Base-by-base conservation (phyloP, 2,888 invertebrate genomes). In the Drosophila aldrichi region DNA sequence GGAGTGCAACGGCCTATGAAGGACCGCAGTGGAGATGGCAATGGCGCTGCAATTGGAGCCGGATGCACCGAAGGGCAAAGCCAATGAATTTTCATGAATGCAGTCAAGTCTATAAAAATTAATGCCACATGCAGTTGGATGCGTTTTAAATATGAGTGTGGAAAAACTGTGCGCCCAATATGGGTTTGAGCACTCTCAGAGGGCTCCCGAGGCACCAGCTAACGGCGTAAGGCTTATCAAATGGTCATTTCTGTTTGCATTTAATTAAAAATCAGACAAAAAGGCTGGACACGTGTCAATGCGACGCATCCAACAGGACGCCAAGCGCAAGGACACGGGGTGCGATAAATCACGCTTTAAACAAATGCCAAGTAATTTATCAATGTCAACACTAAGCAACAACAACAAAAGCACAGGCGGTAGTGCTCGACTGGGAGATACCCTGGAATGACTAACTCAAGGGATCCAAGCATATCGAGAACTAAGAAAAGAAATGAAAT, bases 181-280 rank as follows among this genome's bases (percentile, higher is more conserved):
- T 36, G 5, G 22, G 52, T n/a, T n/a, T 1, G 16, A 16, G 16
- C 46, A 25, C 25, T 25, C 25, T 1, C 20, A 2, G 20, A 48
- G 46, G 1, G 8, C 32, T 2, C n/a, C 46, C 3, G 8, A 16
- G 2, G 5, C 14, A 12, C n/a, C 48, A 29, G 7, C 34, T 4
- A 14, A 0, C 2, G 14, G 34, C 16, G 16, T 14, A 18, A 58
- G 64, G 77, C 84, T 89, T 88, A 81, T 87, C 89, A 83, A 91
- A 87, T 90, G 91, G 92, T 91, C 92, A 92, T 89, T 92, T 91
- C 80, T 91, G 90, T 91, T 91, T 91, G 91, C 91, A 92, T 91
- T 91, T 91, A 91, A 91, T 91, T 91, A 91, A 91, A 91, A 91
- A 90, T 77, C 80, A 77, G 75, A 86, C 82, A 83, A 81, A 84